Base-by-base conservation (phyloP, 2,888 invertebrate species). In the Patella ulyssiponensis region DNA sequence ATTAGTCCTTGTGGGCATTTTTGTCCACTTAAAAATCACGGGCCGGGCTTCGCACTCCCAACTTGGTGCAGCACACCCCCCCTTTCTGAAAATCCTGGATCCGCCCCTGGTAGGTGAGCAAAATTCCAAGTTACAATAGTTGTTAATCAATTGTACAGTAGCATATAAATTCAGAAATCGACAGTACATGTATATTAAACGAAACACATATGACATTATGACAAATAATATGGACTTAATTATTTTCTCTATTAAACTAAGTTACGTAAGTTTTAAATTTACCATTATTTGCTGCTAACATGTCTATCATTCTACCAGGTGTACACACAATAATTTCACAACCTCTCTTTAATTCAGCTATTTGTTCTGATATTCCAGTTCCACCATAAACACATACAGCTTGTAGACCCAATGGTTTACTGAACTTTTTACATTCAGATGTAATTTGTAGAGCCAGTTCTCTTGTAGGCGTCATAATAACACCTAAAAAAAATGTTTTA, bases 401-500 rank as follows among this genome's bases (percentile, higher is more conserved):
- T 69, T 95, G 94, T 80, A 99, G 91, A 2, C 95, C 95, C 51
- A 92, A 85, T 0, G 96, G 95, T 90, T 98, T 98, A 0, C 97
- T 96, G 89, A 99, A 99, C 91, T 96, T 97, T 85, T 95, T 96
- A 78, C 98, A 97, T 88, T 99, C 99, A 84, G 94, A 96, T 71
- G 97, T 97, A 77, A 99, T 99, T 93, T 99, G 99, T 96, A 99
- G 97, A 89, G 99, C 99, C 1, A 99, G 94, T 90, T 99, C 99
- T 81, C 99, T 94, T 0, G 99, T 99, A 0, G 99, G 99, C 0
- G 98, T 97, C 97, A 99, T 97, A 78, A 99, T 97, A 58, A 99
- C 94, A 0, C 98, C 95, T 94, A 85, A 12, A 81, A 84, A 72
- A 76, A 53, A 74, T 51, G 54, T 7, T 14, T 27, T 27, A 14